A percentile compares a stretch with the other conserved stretches of the same genome.
phyloP scores from a whole-genome alignment of 2,888 invertebrate genomes.

The Pardosa pseudoannulata region DNA sequence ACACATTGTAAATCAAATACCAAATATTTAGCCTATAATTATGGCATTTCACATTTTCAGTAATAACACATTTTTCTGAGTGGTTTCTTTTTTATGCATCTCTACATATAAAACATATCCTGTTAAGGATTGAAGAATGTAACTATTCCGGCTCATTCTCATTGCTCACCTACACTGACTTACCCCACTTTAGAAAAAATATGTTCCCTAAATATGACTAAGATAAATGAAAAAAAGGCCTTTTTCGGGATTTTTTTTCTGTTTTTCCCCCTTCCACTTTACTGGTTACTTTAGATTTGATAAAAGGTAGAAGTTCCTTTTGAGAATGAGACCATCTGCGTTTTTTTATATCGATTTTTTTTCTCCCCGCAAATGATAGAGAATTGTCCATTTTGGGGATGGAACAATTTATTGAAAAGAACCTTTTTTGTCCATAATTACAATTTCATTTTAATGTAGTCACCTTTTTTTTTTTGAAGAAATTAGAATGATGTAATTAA shows the following conservation, averaged over 20 bases:
- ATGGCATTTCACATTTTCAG: no score
- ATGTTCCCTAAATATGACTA: no score
- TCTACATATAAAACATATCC: no score
- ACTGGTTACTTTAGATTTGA: conserved; percentile 16
- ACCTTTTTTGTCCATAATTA: not conserved
- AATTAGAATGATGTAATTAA: not conserved
- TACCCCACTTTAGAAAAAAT: no score
- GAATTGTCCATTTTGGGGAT: not conserved
- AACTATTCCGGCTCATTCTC: no score
- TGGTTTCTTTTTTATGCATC: no score
- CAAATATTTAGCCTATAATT: no score
- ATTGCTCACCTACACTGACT: no score
- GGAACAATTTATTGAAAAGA: not conserved
- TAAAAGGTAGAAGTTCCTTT: conserved; percentile 18
- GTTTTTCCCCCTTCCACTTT: not conserved
- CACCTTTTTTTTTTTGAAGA: not conserved
- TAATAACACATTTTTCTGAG: no score
- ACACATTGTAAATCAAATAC: no score
- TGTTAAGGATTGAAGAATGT: no score
- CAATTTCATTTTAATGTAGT: not conserved
- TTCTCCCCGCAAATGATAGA: not conserved
- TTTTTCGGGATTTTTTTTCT: not conserved
- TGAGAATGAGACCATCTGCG: conserved; percentile 28
- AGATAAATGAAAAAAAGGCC: not conserved
- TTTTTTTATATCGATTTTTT: conserved; percentile 7